These are phyloP conservation scores for Petrolisthes manimaculis DNA, from an alignment of 2,888 invertebrate genomes.

Conservation along the genomic window DNA sequence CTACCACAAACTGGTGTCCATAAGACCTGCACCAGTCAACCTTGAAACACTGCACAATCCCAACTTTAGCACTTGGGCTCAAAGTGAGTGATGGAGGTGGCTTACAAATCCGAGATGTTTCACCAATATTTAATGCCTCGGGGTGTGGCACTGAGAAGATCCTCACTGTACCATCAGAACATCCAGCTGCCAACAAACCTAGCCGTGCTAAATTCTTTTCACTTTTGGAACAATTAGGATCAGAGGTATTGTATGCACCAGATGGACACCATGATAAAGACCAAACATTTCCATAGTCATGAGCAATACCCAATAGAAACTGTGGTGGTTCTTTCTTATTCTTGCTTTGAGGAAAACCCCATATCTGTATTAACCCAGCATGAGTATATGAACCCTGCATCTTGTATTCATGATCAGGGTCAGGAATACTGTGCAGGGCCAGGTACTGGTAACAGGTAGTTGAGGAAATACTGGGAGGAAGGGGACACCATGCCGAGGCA, in stretches of 20 bases:
- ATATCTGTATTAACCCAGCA: slow-evolving; percentile 78
- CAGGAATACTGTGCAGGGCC: slow-evolving; percentile 75
- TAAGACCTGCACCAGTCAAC: slow-evolving; percentile 67
- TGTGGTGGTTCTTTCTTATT: slow-evolving; percentile 67
- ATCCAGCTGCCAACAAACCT: slow-evolving; percentile 80
- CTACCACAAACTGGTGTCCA: slow-evolving; percentile 73
- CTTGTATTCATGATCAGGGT: slow-evolving; percentile 73
- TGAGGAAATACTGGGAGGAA: slow-evolving; percentile 68
- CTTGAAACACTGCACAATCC: slow-evolving; percentile 66
- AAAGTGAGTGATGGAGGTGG: slow-evolving; percentile 70
- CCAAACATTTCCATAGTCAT: slow-evolving; percentile 79
- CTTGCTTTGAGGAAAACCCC: slow-evolving; percentile 71
- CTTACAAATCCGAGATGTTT: slow-evolving; percentile 68
- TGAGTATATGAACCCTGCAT: slow-evolving; percentile 71
- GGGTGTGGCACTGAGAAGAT: slow-evolving; percentile 67
- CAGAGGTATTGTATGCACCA: slow-evolving; percentile 75
- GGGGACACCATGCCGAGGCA: slow-evolving; percentile 75
- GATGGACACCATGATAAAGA: slow-evolving; percentile 83
- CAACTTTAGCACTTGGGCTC: slow-evolving; percentile 27
- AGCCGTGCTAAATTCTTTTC: slow-evolving; percentile 71
- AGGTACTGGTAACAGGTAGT: slow-evolving; percentile 72
- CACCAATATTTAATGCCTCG: slow-evolving; percentile 68
- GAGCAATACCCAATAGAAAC: slow-evolving; percentile 76
- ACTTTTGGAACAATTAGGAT: neutral
- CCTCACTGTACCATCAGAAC: slow-evolving; percentile 77